Base-by-base conservation (phyloP, 2,797 vertebrate genomes). In the Phataginus tricuspis region DNA sequence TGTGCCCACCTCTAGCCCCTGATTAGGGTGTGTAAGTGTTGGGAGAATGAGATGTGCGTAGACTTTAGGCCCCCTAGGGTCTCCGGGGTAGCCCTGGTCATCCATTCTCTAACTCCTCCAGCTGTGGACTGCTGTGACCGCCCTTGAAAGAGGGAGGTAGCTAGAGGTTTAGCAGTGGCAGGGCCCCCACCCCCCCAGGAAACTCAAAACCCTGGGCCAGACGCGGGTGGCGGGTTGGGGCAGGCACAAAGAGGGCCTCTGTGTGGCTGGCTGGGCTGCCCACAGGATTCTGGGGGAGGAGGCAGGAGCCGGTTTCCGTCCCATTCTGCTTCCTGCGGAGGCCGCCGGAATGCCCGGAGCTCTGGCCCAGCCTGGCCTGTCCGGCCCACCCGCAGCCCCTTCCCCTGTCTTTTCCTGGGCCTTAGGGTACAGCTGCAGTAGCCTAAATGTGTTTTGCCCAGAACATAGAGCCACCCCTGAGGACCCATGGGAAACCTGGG, bases 211-310 rank as follows among this genome's bases (percentile, higher is more conserved):
- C 96, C 95, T 87, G 96, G 97, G 94, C 97, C 96, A 96, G 97
- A 96, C 91, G 72, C 91, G 91, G 92, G 94, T 97, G 97, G 96
- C 88, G 95, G 95, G 94, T 97, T 97, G 89, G 97, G 97, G 96
- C 97, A 95, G 86, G 97, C 97, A 98, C 97, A 97, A 98, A 97
- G 97, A 98, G 87, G 96, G 97, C 96, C 97, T 98, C 97, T 98
- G 97, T 98, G 96, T 75, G 68, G 97, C 96, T 13, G 92, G 89
- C 96, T 96, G 92, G 86, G 96, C 97, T 97, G 97, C 97, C 97
- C 97, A 96, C 96, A 97, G 97, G 97, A 98, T 98, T 97, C 97
- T 98, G 97, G 97, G 97, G 97, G 97, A 97, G 97, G 97, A 96
- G 91, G 96, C 96, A 96, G 93, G 94, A 97, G 97, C 95, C 69